Conservation (phyloP, 2,888 invertebrate genomes). For the Sussaba pulchella region DNA sequence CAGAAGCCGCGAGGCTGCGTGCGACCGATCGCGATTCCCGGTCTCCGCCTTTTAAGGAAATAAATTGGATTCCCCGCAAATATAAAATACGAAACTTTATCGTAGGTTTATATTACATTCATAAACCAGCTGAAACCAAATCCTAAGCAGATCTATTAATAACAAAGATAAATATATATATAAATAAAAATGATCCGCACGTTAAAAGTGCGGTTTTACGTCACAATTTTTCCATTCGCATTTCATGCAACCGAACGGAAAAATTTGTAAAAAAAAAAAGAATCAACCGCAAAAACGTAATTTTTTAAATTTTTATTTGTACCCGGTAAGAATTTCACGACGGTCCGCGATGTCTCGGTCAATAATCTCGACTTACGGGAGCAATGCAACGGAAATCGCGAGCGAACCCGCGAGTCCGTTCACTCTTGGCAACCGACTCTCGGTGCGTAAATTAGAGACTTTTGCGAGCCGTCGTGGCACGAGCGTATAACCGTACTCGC, state of each 20-base stretch:
- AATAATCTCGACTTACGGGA: slow-evolving; percentile 7
- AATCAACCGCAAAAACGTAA: too few relatives aligned
- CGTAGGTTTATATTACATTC: slow-evolving; percentile 7
- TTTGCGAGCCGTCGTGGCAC: slow-evolving; percentile 16
- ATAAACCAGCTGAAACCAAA: too few relatives aligned
- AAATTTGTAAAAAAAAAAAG: neutral
- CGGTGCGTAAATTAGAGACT: slow-evolving; percentile 53
- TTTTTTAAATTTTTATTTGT: too few relatives aligned
- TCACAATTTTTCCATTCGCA: slow-evolving; percentile 4
- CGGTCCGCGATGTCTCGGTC: neutral
- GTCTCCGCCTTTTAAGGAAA: slow-evolving; percentile 58
- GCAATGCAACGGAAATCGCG: slow-evolving; percentile 42
- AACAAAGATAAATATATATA: neutral
- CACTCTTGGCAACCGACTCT: slow-evolving; percentile 47
- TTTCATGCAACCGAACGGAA: neutral
- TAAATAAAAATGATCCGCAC: neutral
- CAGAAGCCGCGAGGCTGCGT: slow-evolving; percentile 17
- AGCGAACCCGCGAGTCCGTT: slow-evolving; percentile 40
- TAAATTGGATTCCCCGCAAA: slow-evolving; percentile 42
- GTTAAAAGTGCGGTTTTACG: neutral
- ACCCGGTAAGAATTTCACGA: slow-evolving; percentile 32
- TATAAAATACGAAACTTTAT: slow-evolving; percentile 3
- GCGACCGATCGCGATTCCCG: slow-evolving; percentile 38
- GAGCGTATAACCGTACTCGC: slow-evolving; percentile 16
- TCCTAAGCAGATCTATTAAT: neutral